Evolutionary conservation across 2,113 vertebrate genomes (phyloP), one percentile per base, ranked within the genome.

Genomic region (Rhynchomys soricoides): DNA sequence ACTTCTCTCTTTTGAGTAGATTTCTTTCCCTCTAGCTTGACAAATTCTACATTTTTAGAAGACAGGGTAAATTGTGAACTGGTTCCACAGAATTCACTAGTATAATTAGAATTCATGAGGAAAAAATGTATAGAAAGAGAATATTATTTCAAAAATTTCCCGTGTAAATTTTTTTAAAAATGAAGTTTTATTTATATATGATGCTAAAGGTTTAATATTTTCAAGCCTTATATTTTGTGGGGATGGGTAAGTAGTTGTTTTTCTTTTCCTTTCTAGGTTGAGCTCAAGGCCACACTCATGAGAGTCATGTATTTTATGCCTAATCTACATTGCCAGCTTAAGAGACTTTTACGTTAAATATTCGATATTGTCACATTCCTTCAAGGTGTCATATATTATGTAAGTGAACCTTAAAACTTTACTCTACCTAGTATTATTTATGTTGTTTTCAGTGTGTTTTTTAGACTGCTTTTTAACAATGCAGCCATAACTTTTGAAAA

Each of bases 391-490:
- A 12, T 68, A 40, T 79, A 21, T 92, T 34, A 59, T 70, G 66
- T 64, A 29, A 24, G 59, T 13, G 12, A 89, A 4, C 37, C 57
- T 82, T 62, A 93, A 96, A 91, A 78, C 31, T 68, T 21, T 2
- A 62, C 3, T 68, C 48, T 78, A 91, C 34, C 59, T 68, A 78
- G 6, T 16, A 83, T 43, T 62, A 78, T 77, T 93, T 75, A 68
- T 52, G 90, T 87, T 71, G 34, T 85, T 93, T 88, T 62, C 71
- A 87, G 95, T 74, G 21, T 17, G 3, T 1, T 26, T 95, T 97
- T 95, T 91, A 50, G 43, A 57, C 78, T 92, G 40, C 37, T 94
- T 96, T 95, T 92, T 57, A 95, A 96, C 48, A 95, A 86, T 86
- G 48, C 1, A 74, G 3, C 43, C 24, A 21, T 89, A 89, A 75